Percentiles rank a stretch among this genome's conserved stretches.
These are phyloP conservation scores for Diabrotica balteata DNA, from an alignment of 2,888 invertebrate species.

Conservation along the genomic window DNA sequence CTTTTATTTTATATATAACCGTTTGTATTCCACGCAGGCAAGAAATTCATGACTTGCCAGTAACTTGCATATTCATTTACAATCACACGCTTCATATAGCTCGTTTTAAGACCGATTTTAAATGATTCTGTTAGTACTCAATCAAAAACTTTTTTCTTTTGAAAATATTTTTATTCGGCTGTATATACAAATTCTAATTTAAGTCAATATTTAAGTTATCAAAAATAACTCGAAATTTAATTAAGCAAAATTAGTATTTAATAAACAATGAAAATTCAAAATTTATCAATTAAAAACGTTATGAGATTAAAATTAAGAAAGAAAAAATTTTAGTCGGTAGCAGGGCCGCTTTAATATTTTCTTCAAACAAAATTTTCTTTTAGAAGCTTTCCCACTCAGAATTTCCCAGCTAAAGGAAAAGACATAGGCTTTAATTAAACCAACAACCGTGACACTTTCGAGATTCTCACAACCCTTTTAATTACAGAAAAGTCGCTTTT, in stretches of 20 bases:
- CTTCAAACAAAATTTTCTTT: constrained; percentile 14
- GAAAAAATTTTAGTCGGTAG: not conserved
- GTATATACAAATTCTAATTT: too few species aligned
- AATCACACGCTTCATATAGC: too few species aligned
- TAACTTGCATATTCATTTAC: too few species aligned
- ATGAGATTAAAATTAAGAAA: not conserved
- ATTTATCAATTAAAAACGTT: not conserved
- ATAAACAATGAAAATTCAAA: not conserved
- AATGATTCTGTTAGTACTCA: too few species aligned
- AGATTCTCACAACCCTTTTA: constrained; percentile 35
- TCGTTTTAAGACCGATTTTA: too few species aligned
- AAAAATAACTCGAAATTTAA: not conserved
- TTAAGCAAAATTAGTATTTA: not conserved
- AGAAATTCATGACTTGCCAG: too few species aligned
- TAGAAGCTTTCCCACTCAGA: constrained; percentile 6
- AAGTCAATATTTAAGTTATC: not conserved
- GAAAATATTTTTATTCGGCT: too few species aligned
- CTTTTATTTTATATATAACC: too few species aligned
- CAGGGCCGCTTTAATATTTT: constrained; percentile 11
- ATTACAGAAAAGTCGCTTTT: constrained; percentile 40
- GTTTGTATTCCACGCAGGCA: too few species aligned
- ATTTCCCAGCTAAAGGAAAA: constrained; percentile 15
- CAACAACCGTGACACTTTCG: constrained; percentile 27
- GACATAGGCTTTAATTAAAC: constrained; percentile 25
- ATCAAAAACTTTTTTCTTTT: too few species aligned